Evolutionary conservation across 2,797 vertebrate species (phyloP).

Genomic region (Tangara arthus): DNA sequence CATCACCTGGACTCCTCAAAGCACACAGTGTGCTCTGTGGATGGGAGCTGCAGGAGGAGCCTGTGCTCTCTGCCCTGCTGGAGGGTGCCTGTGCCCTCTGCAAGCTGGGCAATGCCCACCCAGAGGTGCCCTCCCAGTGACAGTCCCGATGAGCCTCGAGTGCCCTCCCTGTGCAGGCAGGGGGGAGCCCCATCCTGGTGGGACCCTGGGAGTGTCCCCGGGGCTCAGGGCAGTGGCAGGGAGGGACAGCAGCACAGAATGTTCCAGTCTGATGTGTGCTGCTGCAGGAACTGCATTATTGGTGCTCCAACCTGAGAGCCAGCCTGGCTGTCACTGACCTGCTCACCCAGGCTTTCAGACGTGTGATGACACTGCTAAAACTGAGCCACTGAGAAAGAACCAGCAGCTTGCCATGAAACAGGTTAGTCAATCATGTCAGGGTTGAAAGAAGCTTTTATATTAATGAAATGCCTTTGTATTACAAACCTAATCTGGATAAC

Average conservation of each 20-base stretch:
- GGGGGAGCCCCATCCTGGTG: not conserved
- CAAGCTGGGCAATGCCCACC: not conserved
- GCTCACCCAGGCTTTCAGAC: not conserved
- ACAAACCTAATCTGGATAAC: constrained; percentile 31
- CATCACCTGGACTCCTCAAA: not conserved
- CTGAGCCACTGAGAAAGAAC: not conserved
- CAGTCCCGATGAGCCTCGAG: not conserved
- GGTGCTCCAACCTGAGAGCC: not conserved
- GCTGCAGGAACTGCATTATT: not conserved
- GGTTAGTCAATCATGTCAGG: not conserved
- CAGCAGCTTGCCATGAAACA: not conserved
- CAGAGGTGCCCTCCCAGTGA: not conserved
- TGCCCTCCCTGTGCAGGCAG: not conserved
- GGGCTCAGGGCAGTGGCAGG: not conserved
- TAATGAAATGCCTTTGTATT: constrained; percentile 22
- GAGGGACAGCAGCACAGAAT: not conserved
- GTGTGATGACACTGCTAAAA: not conserved
- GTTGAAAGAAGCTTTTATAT: constrained; percentile 11
- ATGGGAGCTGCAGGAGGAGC: not conserved
- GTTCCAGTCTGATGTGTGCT: accelerated
- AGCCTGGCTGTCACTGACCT: not conserved
- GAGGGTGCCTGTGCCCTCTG: not conserved
- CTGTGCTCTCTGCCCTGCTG: not conserved
- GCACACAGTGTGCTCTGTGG: not conserved
- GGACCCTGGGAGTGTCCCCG: not conserved